A percentile compares a stretch with the other conserved stretches of the same genome.
phyloP scores from a whole-genome alignment of 2,797 vertebrate genomes.

The Darevskia nairensis region DNA sequence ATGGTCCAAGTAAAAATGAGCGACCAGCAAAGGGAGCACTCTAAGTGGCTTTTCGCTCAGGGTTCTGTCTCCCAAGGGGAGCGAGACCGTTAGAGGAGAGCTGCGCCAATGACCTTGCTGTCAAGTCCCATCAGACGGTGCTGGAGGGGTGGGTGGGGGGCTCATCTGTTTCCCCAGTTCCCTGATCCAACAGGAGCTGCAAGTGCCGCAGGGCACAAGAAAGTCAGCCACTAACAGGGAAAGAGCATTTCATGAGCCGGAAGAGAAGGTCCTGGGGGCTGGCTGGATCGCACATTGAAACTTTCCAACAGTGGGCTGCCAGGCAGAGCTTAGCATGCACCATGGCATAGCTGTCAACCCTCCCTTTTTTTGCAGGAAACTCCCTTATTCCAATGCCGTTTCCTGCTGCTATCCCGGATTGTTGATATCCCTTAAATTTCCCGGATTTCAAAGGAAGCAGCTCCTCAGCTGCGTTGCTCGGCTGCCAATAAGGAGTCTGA shows the following conservation, averaged over 20 bases:
- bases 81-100: background rate
- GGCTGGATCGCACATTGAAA: background rate
- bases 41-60: background rate
- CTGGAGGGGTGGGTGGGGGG: background rate
- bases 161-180: too few relatives aligned
- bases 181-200: background rate
- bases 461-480: too few relatives aligned
- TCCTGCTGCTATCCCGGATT: too few relatives aligned
- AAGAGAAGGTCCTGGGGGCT: background rate
- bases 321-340: background rate
- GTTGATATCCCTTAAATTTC: too few relatives aligned
- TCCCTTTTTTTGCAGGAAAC: too few relatives aligned
- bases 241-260: background rate
- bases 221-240: background rate
- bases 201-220: background rate
- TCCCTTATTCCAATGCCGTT: too few relatives aligned
- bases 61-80: background rate
- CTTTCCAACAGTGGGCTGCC: too few relatives aligned
- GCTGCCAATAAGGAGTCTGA: too few relatives aligned
- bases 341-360: too few relatives aligned
- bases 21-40: background rate
- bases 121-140: background rate
- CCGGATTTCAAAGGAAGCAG: too few relatives aligned
- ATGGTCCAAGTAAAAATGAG: background rate
- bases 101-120: background rate